Evolutionary conservation across 2,797 vertebrate species (phyloP), one percentile per base, ranked within the genome.

Genomic region (Ctenosaura bakeri): DNA sequence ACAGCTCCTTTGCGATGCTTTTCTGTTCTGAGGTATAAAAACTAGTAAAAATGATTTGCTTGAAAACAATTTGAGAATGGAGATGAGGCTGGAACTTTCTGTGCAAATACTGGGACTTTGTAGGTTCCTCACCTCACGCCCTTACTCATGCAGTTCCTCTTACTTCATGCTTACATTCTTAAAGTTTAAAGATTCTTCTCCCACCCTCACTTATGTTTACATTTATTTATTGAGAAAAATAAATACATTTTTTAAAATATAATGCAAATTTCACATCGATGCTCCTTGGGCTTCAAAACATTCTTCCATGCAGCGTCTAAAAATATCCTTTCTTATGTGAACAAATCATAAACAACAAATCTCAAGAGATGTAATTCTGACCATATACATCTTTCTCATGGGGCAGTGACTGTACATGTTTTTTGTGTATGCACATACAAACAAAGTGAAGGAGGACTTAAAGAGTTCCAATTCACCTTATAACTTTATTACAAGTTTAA

Each of bases 281-380:
- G 52, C 16, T 85, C 38, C 69, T 64, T 83, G 71, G 42, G 35
- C 85, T 56, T 56, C 62, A n/a, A 88, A 69, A 71, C 35, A 76
- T 87, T 91, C 32, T 93, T 91, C 88, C 50, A 16, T 90, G 18
- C 66, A 89, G 1, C 54, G 59, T 62, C 87, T 3, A 90, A 91
- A 94, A 92, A 52, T 78, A 29, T 62, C 0, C 0, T 88, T 89
- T n/a, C 66, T 50, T 89, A 32, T 42, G 89, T 0, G 2, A 85
- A 87, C 69, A 0, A 10, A 83, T 64, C 52, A 42, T 69, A 86
- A 88, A 89, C 69, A 93, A 73, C 64, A 88, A 90, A 85, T 85
- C n/a, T 24, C 29, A 88, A 46, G 59, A 87, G 73, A 78, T 66
- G 90, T 7, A 80, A 93, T 89, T 95, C 73, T 94, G 2, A 1